Conservation (phyloP, 2,888 invertebrate genomes). For the Hyles lineata region DNA sequence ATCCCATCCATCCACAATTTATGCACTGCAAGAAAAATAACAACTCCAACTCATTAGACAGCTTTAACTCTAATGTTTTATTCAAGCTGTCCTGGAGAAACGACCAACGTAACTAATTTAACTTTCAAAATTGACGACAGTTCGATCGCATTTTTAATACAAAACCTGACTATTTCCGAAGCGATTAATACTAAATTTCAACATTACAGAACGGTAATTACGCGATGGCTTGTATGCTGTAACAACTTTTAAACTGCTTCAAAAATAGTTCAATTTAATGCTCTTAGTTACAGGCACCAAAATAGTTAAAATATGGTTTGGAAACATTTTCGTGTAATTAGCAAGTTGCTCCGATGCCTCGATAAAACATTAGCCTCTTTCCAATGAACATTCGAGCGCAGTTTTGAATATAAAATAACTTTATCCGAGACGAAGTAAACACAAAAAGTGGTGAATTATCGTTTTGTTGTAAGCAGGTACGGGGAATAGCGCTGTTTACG, state of each 20-base stretch:
- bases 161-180: conserved; percentile 55
- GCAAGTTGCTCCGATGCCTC: not conserved
- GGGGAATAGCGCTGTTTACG: not conserved
- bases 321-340: conserved; percentile 13
- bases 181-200: conserved; percentile 58
- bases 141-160: conserved; percentile 67
- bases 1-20: conserved; percentile 75
- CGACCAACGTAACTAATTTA: conserved; percentile 77
- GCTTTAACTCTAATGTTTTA: conserved; percentile 80
- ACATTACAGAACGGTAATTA: conserved; percentile 33
- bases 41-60: conserved; percentile 72
- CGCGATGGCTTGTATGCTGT: not conserved
- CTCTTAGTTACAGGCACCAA: not conserved
- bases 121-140: conserved; percentile 79
- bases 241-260: not conserved
- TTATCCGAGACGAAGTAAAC: not conserved
- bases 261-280: not conserved
- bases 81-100: conserved; percentile 69
- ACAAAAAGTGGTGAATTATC: conserved; percentile 5
- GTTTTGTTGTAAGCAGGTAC: not conserved
- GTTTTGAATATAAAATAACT: not conserved
- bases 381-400: not conserved
- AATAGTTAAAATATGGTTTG: conserved; percentile 8
- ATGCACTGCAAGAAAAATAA: conserved; percentile 78
- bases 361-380: conserved; percentile 7